Conservation (phyloP, 2,797 vertebrate species). For the Cyprinella venusta region DNA sequence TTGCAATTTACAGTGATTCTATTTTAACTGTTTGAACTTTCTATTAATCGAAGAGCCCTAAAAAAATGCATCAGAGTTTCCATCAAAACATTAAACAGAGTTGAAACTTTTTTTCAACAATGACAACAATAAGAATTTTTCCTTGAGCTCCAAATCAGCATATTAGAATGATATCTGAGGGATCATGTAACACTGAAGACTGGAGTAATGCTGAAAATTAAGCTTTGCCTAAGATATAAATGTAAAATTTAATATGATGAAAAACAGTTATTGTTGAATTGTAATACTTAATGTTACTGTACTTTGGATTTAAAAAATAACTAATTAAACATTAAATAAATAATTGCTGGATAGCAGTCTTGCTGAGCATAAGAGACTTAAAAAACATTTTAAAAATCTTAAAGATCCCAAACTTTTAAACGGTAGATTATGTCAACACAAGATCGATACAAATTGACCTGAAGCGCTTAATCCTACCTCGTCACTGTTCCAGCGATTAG, state of each 20-base stretch:
- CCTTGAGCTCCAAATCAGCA: background rate
- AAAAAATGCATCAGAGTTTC: background rate
- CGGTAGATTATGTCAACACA: background rate
- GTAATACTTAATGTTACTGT: background rate
- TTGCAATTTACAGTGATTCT: background rate
- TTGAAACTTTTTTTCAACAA: background rate
- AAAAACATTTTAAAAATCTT: background rate
- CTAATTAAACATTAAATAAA: background rate
- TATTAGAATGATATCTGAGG: background rate
- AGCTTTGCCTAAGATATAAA: background rate
- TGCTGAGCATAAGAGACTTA: background rate
- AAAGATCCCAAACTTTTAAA: background rate
- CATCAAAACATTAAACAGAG: background rate
- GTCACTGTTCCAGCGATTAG: constrained; percentile 96
- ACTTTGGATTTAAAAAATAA: background rate
- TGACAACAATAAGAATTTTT: too few relatives aligned
- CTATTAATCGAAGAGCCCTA: background rate
- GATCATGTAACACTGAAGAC: background rate
- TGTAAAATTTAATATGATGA: background rate
- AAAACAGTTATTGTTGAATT: background rate
- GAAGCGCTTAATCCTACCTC: constrained; percentile 79
- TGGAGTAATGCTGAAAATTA: background rate
- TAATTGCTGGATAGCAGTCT: background rate
- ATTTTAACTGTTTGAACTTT: background rate
- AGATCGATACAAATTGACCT: background rate